Evolutionary conservation across 2,113 vertebrate genomes (phyloP), one percentile per base, ranked within the genome.

Genomic region (Anoura caudifer): DNA sequence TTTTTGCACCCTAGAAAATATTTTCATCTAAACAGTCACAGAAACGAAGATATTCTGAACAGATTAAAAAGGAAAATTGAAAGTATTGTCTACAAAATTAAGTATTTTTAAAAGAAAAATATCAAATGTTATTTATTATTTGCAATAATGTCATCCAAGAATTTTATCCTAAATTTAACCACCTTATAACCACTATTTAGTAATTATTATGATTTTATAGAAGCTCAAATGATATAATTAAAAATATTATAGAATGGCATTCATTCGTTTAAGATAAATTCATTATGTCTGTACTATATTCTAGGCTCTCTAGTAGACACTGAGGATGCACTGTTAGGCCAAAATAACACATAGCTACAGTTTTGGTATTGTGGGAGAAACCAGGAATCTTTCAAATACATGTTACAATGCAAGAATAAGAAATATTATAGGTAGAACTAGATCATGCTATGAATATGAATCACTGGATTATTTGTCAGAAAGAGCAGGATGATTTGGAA

Each of bases 1-100:
- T 69, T 90, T 91, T 86, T 92, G 19, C 3, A 63, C n/a, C 59
- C 8, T 28, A 77, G 22, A 88, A 95, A 97, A 82, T 97, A 83
- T 87, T 86, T 95, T 54, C 24, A 41, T n/a, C 56, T 38, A 70
- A 84, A 69, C 17, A 75, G 19, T 0, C 5, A 65, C 38, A 70
- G 41, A 81, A 6, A 94, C 6, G 10, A 89, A 82, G 85, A 4
- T 33, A 14, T 70, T 52, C 70, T 61, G 28, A 36, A 38, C 5
- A 33, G 10, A 41, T 16, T 4, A 10, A 94, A 92, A 83, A 63
- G 6, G 7, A 80, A 59, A 84, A 56, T 19, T 76, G 7, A 91
- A 96, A 83, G 14, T 70, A 47, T 75, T 80, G 69, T 59, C 33
- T 54, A 41, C 12, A 90, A 65, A 94, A 94, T 83, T 79, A 83